phyloP scores from a whole-genome alignment of 2,797 vertebrate genomes.

The Girardinus metallicus region DNA sequence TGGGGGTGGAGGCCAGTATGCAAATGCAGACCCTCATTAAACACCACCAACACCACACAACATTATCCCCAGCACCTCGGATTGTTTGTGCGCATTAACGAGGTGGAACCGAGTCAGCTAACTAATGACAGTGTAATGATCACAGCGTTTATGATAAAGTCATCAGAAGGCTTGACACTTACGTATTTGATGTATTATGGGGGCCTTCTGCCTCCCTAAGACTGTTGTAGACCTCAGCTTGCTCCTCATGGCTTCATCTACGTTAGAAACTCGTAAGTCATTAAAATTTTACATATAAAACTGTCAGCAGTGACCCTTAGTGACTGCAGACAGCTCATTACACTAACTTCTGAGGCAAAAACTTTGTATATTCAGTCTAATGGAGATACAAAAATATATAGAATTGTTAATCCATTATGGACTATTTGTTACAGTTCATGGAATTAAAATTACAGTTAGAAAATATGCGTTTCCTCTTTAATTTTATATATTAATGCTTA shows the following conservation, averaged over 20 bases:
- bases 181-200: conserved; percentile 48
- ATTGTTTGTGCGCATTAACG: conserved; percentile 95
- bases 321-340: conserved; percentile 32
- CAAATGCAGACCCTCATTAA: conserved; percentile 94
- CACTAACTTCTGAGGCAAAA: conserved; percentile 19
- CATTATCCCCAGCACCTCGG: conserved; percentile 93
- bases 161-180: conserved; percentile 75
- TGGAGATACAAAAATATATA: background rate
- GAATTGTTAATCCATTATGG: background rate
- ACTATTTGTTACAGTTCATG: background rate
- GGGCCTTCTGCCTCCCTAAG: conserved; percentile 43
- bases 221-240: conserved; percentile 43
- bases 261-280: conserved; percentile 36
- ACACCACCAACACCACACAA: conserved; percentile 84
- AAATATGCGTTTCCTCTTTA: background rate
- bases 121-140: conserved; percentile 95
- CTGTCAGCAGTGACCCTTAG: conserved; percentile 32
- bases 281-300: conserved; percentile 40
- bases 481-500: background rate
- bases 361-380: conserved; percentile 21
- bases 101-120: conserved; percentile 89
- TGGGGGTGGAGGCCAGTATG: conserved; percentile 81
- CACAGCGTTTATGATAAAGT: conserved; percentile 75
- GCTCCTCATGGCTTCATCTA: conserved; percentile 27
- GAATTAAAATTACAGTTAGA: background rate